These are phyloP conservation scores for Platycheirus albimanus DNA, from an alignment of 2,888 invertebrate genomes.

Conservation along the genomic window DNA sequence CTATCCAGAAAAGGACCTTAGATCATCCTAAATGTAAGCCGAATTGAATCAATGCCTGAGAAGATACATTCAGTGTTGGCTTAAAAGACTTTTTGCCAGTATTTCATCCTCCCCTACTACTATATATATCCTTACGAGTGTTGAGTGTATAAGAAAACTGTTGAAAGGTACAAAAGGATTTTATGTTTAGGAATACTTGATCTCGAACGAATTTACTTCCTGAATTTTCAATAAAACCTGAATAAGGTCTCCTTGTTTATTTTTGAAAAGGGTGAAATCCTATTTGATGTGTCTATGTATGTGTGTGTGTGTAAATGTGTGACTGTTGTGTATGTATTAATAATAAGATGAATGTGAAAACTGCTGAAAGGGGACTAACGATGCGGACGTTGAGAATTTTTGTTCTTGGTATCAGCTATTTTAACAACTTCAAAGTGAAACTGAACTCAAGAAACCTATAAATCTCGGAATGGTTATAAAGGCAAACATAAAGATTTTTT, in stretches of 20 bases:
- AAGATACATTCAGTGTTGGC: conserved; percentile 64
- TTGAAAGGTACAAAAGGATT: conserved; percentile 38
- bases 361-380: conserved; percentile 52
- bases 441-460: conserved; percentile 31
- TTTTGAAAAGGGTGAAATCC: conserved; percentile 49
- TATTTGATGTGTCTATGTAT: conserved; percentile 30
- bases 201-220: conserved; percentile 34
- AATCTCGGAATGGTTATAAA: conserved; percentile 61
- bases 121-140: neutral
- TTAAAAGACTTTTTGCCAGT: conserved; percentile 56
- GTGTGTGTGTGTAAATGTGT: neutral
- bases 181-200: conserved; percentile 18
- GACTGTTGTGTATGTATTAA: conserved; percentile 48
- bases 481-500: conserved; percentile 42
- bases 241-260: conserved; percentile 32
- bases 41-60: conserved; percentile 57
- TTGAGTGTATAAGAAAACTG: neutral
- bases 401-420: conserved; percentile 35
- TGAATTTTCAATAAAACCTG: conserved; percentile 64
- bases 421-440: conserved; percentile 62
- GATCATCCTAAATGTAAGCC: conserved; percentile 38
- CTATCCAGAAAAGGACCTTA: conserved; percentile 38
- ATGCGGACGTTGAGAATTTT: conserved; percentile 42
- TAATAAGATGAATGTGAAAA: conserved; percentile 70
- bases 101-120: neutral